These are phyloP conservation scores for Plagodis dolabraria DNA, from an alignment of 2,888 invertebrate genomes.

Conservation along the genomic window DNA sequence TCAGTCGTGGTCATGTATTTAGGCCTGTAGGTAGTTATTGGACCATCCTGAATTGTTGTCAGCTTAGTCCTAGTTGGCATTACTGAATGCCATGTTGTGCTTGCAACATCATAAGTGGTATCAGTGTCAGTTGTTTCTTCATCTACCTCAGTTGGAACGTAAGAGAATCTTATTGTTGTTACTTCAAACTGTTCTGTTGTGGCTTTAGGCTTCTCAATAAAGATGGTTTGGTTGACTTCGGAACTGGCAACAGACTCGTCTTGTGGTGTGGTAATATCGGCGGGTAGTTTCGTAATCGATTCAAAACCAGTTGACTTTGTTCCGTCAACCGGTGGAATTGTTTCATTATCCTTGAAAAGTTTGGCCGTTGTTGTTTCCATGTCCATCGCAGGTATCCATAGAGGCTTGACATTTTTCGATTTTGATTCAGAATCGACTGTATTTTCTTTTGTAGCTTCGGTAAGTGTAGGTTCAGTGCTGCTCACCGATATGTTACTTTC, in stretches of 20 bases:
- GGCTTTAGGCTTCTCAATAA: slow-evolving; percentile 47
- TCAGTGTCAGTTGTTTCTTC: slow-evolving; percentile 47
- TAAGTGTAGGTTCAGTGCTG: slow-evolving; percentile 52
- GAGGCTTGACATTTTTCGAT: slow-evolving; percentile 49
- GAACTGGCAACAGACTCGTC: slow-evolving; percentile 61
- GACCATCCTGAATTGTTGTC: slow-evolving; percentile 55
- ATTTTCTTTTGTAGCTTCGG: slow-evolving; percentile 47
- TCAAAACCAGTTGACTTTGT: slow-evolving; percentile 74
- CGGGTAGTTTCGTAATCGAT: slow-evolving; percentile 79
- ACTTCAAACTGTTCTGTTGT: slow-evolving; percentile 73
- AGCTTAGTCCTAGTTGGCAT: slow-evolving; percentile 59
- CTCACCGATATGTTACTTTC: slow-evolving; percentile 70
- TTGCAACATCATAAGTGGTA: slow-evolving; percentile 36
- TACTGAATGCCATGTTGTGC: slow-evolving; percentile 64
- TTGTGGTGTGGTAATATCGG: slow-evolving; percentile 72
- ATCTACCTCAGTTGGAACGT: slow-evolving; percentile 64
- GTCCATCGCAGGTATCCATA: slow-evolving; percentile 60
- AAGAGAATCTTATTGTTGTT: slow-evolving; percentile 77
- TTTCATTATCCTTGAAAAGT: slow-evolving; percentile 50
- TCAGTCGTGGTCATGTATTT: slow-evolving; percentile 64
- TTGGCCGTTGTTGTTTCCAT: slow-evolving; percentile 49
- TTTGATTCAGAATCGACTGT: slow-evolving; percentile 38
- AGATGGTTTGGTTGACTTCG: slow-evolving; percentile 54
- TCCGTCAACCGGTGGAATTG: slow-evolving; percentile 62
- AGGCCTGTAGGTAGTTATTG: slow-evolving; percentile 77